These are phyloP conservation scores for Hymenochirus boettgeri DNA, from an alignment of 2,113 vertebrate species.

Conservation along the genomic window DNA sequence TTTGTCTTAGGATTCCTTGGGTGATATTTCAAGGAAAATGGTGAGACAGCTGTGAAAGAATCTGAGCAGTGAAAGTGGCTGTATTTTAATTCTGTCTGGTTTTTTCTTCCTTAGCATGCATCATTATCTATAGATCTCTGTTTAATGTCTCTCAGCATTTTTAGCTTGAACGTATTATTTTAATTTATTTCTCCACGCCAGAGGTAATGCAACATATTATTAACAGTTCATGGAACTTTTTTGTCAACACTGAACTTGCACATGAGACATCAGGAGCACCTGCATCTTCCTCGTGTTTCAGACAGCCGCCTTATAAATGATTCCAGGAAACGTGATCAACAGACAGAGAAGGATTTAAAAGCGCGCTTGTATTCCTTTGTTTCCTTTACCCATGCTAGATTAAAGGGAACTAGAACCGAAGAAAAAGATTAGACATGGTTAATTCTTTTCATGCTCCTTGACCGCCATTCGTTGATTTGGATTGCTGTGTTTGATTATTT, in stretches of 20 bases:
- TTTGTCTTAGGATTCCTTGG: background rate
- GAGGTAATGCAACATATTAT: background rate
- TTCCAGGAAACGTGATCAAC: slow-evolving; percentile 34
- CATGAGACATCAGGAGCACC: slow-evolving; percentile 2
- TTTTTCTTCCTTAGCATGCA: background rate
- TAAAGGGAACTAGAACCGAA: slow-evolving; percentile 17
- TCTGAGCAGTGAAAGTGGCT: slow-evolving; percentile 1
- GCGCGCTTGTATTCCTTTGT: slow-evolving; percentile 13
- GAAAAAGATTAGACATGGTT: slow-evolving; percentile 3
- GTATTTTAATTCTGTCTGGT: background rate
- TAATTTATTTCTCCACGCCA: background rate
- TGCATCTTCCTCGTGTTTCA: slow-evolving; percentile 26
- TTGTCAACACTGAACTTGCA: slow-evolving; percentile 12
- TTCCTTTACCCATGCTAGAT: slow-evolving; percentile 17
- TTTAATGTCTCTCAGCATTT: background rate
- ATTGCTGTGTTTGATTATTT: too few relatives aligned
- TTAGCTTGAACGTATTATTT: background rate
- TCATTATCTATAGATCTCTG: background rate
- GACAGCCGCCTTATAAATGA: slow-evolving; percentile 24
- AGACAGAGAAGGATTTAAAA: slow-evolving; percentile 20
- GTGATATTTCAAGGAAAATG: background rate
- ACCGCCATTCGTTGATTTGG: background rate
- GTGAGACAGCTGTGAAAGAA: background rate
- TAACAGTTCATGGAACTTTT: background rate
- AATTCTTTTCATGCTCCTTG: slow-evolving; percentile 6